phyloP scores from a whole-genome alignment of 2,888 invertebrate species.

The Agonopterix alstromeriana region DNA sequence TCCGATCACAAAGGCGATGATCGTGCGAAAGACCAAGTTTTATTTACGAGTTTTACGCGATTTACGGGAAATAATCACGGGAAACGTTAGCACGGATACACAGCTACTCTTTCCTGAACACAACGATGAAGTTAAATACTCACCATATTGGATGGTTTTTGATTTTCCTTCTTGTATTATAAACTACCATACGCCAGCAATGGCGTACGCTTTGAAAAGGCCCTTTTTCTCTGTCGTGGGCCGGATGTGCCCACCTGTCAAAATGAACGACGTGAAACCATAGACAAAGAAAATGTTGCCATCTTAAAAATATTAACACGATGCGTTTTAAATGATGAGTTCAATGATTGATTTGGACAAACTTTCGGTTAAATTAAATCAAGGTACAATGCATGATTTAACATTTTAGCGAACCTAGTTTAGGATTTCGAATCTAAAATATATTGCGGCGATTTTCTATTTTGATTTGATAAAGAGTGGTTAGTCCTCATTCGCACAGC shows the following conservation, averaged over 20 bases:
- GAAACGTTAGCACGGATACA: slow-evolving; percentile 33
- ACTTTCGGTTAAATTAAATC: no score
- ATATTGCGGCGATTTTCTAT: no score
- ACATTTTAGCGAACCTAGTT: no score
- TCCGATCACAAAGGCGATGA: slow-evolving; percentile 53
- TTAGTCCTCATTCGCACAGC: no score
- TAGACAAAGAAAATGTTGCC: not conserved
- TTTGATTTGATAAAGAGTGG: no score
- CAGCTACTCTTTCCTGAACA: slow-evolving; percentile 40
- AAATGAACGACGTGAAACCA: slow-evolving; percentile 1
- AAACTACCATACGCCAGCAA: slow-evolving; percentile 90
- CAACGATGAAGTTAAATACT: slow-evolving; percentile 60
- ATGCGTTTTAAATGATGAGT: no score
- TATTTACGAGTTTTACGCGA: slow-evolving; percentile 24
- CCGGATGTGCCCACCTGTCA: slow-evolving; percentile 54
- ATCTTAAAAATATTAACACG: no score
- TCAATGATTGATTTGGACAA: no score
- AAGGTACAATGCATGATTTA: no score
- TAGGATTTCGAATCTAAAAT: no score
- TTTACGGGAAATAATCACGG: slow-evolving; percentile 47
- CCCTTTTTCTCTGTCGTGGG: slow-evolving; percentile 39
- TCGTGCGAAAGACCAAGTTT: slow-evolving; percentile 32
- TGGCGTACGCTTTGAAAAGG: slow-evolving; percentile 93
- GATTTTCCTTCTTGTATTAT: slow-evolving; percentile 83
- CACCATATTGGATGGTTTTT: slow-evolving; percentile 90